phyloP scores from a whole-genome alignment of 2,797 vertebrate genomes.

The Garrulus glandarius region DNA sequence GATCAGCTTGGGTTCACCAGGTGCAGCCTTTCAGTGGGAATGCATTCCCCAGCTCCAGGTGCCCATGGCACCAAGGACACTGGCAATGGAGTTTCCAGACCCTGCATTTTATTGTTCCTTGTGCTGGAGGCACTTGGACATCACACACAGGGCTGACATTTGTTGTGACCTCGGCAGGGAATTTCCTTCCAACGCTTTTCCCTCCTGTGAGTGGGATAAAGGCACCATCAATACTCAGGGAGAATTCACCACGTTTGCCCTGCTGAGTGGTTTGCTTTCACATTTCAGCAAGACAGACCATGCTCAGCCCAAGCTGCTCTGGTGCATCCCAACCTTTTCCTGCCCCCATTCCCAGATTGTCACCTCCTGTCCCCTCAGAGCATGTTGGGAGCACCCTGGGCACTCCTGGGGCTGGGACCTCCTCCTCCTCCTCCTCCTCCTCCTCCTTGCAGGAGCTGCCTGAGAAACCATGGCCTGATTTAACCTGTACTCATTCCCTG shows the following conservation, averaged over 20 bases:
- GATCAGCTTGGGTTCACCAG: not conserved
- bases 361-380: not conserved
- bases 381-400: not conserved
- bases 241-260: accelerated
- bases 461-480: not conserved
- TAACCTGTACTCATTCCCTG: not conserved
- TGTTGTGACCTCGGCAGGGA: not conserved
- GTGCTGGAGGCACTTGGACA: not conserved
- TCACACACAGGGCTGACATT: accelerated
- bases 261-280: not conserved
- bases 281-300: accelerated
- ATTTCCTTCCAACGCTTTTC: not conserved
- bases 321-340: not conserved
- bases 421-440: not conserved
- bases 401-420: not conserved
- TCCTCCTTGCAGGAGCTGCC: not conserved
- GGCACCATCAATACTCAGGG: too few species aligned
- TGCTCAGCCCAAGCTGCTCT: not conserved
- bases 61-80: accelerated
- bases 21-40: not conserved
- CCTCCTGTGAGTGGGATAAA: not conserved
- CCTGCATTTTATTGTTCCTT: accelerated
- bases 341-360: not conserved
- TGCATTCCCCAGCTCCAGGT: accelerated
- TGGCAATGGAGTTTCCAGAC: accelerated